phyloP scores from a whole-genome alignment of 2,797 vertebrate genomes.

The Acanthiza pusilla region DNA sequence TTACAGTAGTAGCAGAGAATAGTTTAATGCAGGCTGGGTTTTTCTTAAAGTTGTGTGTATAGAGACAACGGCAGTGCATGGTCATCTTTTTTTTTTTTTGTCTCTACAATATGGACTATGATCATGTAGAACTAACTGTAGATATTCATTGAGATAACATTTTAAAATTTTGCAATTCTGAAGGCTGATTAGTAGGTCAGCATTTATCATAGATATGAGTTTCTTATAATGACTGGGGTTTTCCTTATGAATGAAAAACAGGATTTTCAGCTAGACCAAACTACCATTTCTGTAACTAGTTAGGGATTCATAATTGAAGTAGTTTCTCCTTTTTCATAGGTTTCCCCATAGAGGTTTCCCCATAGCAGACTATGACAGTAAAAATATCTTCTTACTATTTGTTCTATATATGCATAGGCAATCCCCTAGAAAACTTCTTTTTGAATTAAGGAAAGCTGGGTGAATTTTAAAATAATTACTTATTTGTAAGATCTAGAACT shows the following conservation, averaged over 20 bases:
- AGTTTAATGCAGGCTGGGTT: background rate
- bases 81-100: background rate
- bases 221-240: background rate
- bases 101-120: background rate
- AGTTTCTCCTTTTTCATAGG: background rate
- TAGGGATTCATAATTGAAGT: background rate
- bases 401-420: background rate
- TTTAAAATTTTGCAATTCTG: background rate
- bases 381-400: background rate
- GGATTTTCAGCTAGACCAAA: background rate
- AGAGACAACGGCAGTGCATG: background rate
- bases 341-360: background rate
- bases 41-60: slow-evolving; percentile 2
- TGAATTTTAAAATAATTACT: background rate
- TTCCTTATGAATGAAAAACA: background rate
- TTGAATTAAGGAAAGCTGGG: background rate
- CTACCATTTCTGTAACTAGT: background rate
- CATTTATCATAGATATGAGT: background rate
- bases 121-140: background rate
- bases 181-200: background rate
- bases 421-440: background rate
- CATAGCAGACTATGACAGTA: background rate
- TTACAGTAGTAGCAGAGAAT: background rate
- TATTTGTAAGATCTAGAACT: background rate
- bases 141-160: background rate